phyloP scores from a whole-genome alignment of 1,140 invertebrate genomes.

The Pteromalus puparum region DNA sequence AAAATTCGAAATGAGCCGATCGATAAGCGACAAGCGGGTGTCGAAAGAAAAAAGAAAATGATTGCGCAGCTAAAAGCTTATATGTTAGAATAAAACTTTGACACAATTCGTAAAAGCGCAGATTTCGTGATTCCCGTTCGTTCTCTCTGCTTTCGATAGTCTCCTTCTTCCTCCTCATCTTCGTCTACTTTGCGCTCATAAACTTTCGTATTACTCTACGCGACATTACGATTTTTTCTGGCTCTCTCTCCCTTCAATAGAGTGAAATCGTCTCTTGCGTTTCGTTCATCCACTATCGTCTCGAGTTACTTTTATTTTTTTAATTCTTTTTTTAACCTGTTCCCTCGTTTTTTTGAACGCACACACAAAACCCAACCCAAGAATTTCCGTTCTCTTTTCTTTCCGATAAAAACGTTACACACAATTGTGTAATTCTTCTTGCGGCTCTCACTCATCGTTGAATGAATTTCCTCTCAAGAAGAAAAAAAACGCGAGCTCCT shows the following conservation, averaged over 20 bases:
- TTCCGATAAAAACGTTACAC: conserved; percentile 19
- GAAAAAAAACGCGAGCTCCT: conserved; percentile 46
- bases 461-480: conserved; percentile 47
- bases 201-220: conserved; percentile 21
- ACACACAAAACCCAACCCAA: conserved; percentile 26
- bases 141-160: conserved; percentile 44
- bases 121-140: conserved; percentile 39
- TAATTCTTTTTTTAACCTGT: not conserved
- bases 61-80: conserved; percentile 1
- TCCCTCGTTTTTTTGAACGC: conserved; percentile 25
- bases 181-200: conserved; percentile 35
- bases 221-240: conserved; percentile 28
- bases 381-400: conserved; percentile 29
- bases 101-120: conserved; percentile 18
- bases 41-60: conserved; percentile 27
- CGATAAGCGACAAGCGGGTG: conserved; percentile 38
- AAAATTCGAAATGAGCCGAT: conserved; percentile 30
- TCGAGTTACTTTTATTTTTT: not conserved
- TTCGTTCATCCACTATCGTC: not conserved
- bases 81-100: conserved; percentile 15
- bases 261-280: conserved; percentile 8
- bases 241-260: not conserved
- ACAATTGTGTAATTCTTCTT: not conserved
- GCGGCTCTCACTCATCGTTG: not conserved
- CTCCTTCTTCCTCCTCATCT: conserved; percentile 52